Base-by-base conservation (phyloP, 1,140 invertebrate species). In the Solen grandis region DNA sequence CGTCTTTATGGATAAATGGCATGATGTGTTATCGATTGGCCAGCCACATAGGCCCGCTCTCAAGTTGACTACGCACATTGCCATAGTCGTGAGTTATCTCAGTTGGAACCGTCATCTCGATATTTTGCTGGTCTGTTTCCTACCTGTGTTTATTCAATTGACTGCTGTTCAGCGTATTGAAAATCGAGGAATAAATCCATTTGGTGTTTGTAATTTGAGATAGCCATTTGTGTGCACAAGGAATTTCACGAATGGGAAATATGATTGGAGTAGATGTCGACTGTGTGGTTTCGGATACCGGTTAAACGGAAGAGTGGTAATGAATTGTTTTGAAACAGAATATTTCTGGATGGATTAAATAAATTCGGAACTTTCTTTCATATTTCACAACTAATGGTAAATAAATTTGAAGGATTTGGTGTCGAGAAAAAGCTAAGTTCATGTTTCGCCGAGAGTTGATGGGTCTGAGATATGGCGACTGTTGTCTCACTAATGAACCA, bases 401-500 rank as follows among this genome's bases (percentile, higher is more conserved):
- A 19, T 8, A 8, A 46, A 46, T 46, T 19, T 10, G 19, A 46
- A 46, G 8, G 41, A 46, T 46, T 46, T 46, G 19, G 41, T 19
- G 19, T 46, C 19, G 8, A 46, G 8, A 10, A 10, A 19, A 46
- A 46, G 41, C 41, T 8, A 27, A 22, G 29, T 5, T 62, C 13
- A 29, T n/a, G n/a, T 66, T 60, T 35, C 22, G 33, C 35, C 46
- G 35, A 50, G 27, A 55, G 76, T 74, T 69, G 72, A 78, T 72
- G 62, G 72, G 41, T 59, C 31, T 50, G 36, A 57, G 80, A 66
- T 27, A 88, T 88, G 88, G 89, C 88, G 25, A 57, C 69, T 25
- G 87, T 89, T 22, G 85, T 88, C 38, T 86, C 85, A 1, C 63
- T 90, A n/a, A 81, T 87, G 72, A 90, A 90, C 74, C 89, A 90